Percentiles rank a stretch among this genome's conserved stretches.
These are phyloP conservation scores for Orthosia incerta DNA, from an alignment of 2,888 invertebrate genomes.

Conservation along the genomic window DNA sequence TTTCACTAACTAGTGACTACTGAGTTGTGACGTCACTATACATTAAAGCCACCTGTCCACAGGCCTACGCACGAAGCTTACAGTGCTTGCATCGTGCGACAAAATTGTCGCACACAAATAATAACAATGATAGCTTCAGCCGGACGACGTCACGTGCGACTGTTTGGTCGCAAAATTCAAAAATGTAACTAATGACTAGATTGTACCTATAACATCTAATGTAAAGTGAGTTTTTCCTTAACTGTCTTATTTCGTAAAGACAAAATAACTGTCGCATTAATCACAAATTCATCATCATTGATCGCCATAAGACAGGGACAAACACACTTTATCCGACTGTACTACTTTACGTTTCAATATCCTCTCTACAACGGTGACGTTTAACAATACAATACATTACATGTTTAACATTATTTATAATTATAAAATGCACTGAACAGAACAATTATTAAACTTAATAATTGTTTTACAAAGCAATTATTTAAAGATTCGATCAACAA, in stretches of 20 bases:
- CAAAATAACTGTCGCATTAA: neutral
- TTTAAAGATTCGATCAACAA: too few species aligned
- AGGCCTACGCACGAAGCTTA: neutral
- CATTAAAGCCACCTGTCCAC: neutral
- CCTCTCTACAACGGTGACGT: conserved; percentile 12
- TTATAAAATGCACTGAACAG: conserved; percentile 62
- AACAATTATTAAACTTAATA: conserved; percentile 34
- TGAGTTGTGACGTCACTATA: conserved; percentile 5
- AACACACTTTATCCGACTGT: neutral
- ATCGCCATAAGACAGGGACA: neutral
- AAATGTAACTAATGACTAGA: conserved; percentile 60
- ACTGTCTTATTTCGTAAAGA: neutral
- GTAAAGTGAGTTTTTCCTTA: neutral
- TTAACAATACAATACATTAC: conserved; percentile 40
- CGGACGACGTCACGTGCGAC: neutral
- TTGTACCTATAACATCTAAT: conserved; percentile 18
- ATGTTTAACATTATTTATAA: conserved; percentile 47
- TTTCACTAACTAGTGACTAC: conserved; percentile 18
- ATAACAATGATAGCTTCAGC: neutral
- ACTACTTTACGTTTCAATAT: conserved; percentile 4
- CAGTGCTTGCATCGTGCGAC: neutral
- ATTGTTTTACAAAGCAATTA: conserved; percentile 22
- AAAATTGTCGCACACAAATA: neutral
- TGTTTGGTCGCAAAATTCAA: conserved; percentile 5
- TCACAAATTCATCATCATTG: neutral